Conservation (phyloP, 2,888 invertebrate genomes). For the Philhelius pedissequus region DNA sequence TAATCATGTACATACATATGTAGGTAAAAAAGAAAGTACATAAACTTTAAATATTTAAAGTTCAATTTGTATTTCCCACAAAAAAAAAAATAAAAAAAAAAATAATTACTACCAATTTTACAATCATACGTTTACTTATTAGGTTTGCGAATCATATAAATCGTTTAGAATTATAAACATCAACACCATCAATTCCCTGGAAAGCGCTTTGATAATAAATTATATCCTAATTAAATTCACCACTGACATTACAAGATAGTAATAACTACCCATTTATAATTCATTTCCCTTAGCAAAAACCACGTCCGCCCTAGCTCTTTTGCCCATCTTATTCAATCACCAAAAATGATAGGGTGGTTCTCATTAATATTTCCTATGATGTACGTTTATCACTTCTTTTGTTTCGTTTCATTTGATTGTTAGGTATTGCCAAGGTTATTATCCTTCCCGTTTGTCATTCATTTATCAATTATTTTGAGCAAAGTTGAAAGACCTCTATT, state of each 20-base stretch:
- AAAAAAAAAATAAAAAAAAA: too few species aligned
- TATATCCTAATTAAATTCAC: conserved; percentile 58
- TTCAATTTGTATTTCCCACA: too few species aligned
- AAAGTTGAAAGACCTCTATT: background rate
- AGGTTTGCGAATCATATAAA: too few species aligned
- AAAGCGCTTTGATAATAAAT: conserved; percentile 26
- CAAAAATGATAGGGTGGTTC: conserved; percentile 33
- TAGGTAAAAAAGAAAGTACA: too few species aligned
- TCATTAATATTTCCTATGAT: conserved; percentile 24
- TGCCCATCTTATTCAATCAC: background rate
- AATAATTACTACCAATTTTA: too few species aligned
- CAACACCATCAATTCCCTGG: background rate
- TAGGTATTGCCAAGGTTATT: conserved; percentile 1
- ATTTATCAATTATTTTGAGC: conserved; percentile 46
- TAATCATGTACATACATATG: too few species aligned
- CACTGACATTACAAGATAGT: conserved; percentile 33
- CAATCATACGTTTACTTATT: too few species aligned
- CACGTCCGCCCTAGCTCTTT: background rate
- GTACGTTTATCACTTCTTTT: conserved; percentile 43
- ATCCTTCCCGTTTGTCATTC: conserved; percentile 35
- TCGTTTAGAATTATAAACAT: too few species aligned
- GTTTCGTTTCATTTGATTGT: conserved; percentile 1
- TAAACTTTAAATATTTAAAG: too few species aligned
- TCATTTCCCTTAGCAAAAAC: background rate
- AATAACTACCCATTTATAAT: conserved; percentile 15